Evolutionary conservation across 2,888 invertebrate species (phyloP).

Genomic region (Drosophila planitibia): DNA sequence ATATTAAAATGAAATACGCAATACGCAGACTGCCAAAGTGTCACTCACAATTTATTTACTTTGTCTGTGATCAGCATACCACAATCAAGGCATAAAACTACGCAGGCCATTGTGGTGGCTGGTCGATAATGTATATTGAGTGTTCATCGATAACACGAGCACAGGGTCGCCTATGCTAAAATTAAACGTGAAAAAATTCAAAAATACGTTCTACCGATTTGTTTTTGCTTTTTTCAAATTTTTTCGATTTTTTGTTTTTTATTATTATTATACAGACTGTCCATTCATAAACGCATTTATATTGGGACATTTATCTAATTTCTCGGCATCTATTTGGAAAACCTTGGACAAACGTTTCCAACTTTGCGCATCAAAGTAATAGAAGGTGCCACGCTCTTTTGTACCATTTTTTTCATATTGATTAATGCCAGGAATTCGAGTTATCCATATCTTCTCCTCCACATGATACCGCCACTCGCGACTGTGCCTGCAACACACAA

Average conservation of each 20-base stretch:
- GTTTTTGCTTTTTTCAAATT: conserved; percentile 77
- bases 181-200: background rate
- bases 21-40: no score
- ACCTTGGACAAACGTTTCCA: conserved; percentile 99
- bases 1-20: background rate
- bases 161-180: background rate
- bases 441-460: conserved; percentile 99
- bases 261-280: conserved; percentile 86
- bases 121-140: conserved; percentile 1
- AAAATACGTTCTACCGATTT: conserved; percentile 7
- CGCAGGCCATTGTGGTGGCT: conserved; percentile 9
- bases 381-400: conserved; percentile 99
- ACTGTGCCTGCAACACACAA: conserved; percentile 90
- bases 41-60: background rate
- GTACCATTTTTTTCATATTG: conserved; percentile 97
- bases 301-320: conserved; percentile 92
- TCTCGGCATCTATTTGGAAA: conserved; percentile 99
- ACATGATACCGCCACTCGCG: conserved; percentile 99
- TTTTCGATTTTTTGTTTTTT: conserved; percentile 78
- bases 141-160: background rate
- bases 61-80: background rate
- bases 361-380: conserved; percentile 99
- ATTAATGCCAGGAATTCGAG: conserved; percentile 97
- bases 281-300: conserved; percentile 86
- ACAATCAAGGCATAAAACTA: background rate